Evolutionary conservation across 2,888 invertebrate species (phyloP).

Genomic region (Nephrotoma flavescens): DNA sequence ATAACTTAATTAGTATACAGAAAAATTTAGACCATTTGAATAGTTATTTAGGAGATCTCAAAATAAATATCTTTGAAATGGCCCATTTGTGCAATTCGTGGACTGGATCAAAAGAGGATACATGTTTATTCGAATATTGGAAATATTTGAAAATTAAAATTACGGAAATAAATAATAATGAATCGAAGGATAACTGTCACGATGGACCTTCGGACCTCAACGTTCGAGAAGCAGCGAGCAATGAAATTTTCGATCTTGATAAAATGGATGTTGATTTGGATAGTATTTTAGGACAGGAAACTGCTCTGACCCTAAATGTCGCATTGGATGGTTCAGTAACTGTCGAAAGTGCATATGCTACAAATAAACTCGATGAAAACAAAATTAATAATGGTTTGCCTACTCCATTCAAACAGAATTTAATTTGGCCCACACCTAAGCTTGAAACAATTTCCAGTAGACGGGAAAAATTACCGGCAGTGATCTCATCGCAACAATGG

Average conservation of each 20-base stretch:
- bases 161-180: not conserved
- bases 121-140: too few species aligned
- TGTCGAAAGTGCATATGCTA: not conserved
- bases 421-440: not conserved
- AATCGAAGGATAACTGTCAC: not conserved
- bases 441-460: not conserved
- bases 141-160: not conserved
- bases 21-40: not conserved
- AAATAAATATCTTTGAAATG: not conserved
- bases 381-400: not conserved
- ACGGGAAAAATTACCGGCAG: not conserved
- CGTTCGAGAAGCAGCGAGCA: not conserved
- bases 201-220: not conserved
- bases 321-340: not conserved
- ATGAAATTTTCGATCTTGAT: not conserved
- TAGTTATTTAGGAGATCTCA: not conserved
- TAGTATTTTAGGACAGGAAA: too few species aligned
- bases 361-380: not conserved
- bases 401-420: not conserved
- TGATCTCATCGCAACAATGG: too few species aligned
- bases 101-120: too few species aligned
- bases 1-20: not conserved
- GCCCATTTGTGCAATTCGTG: not conserved
- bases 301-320: not conserved
- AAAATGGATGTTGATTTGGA: too few species aligned